A percentile compares a stretch with the other conserved stretches of the same genome.
These are phyloP conservation scores for Drosophila melanica DNA, from an alignment of 1,140 invertebrate species.

Conservation along the genomic window DNA sequence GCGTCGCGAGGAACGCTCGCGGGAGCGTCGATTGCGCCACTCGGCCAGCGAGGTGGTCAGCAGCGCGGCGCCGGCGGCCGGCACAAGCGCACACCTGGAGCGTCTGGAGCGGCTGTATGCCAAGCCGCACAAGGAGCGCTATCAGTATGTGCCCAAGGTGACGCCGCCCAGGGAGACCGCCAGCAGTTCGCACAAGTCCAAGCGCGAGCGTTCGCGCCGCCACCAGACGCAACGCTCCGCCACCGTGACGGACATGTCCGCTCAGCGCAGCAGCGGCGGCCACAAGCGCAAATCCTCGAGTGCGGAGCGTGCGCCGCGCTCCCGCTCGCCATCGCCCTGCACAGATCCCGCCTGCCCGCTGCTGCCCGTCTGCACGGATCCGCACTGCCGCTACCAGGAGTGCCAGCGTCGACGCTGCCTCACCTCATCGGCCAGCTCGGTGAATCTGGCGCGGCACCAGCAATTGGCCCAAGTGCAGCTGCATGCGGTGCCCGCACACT, in stretches of 20 bases:
- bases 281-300: conserved; percentile 81
- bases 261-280: conserved; percentile 49
- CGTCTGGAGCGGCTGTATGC: conserved; percentile 76
- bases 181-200: conserved; percentile 45
- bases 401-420: conserved; percentile 65
- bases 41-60: conserved; percentile 78
- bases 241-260: conserved; percentile 82
- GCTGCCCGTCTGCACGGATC: conserved; percentile 83
- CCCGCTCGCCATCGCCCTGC: conserved; percentile 77
- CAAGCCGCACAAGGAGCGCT: conserved; percentile 81
- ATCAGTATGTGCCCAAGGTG: conserved; percentile 81
- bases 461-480: conserved; percentile 78
- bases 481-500: conserved; percentile 75
- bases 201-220: conserved; percentile 78
- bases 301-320: conserved; percentile 77
- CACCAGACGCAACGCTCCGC: conserved; percentile 83
- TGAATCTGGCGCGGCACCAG: conserved; percentile 76
- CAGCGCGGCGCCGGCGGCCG: conserved; percentile 32
- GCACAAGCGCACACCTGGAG: conserved; percentile 22
- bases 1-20: conserved; percentile 58
- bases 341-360: conserved; percentile 81
- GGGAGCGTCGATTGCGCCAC: conserved; percentile 64
- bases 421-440: conserved; percentile 72
- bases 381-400: conserved; percentile 78
- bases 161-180: conserved; percentile 32